Base-by-base conservation (phyloP, 2,888 invertebrate species). In the Sesamia inferens region DNA sequence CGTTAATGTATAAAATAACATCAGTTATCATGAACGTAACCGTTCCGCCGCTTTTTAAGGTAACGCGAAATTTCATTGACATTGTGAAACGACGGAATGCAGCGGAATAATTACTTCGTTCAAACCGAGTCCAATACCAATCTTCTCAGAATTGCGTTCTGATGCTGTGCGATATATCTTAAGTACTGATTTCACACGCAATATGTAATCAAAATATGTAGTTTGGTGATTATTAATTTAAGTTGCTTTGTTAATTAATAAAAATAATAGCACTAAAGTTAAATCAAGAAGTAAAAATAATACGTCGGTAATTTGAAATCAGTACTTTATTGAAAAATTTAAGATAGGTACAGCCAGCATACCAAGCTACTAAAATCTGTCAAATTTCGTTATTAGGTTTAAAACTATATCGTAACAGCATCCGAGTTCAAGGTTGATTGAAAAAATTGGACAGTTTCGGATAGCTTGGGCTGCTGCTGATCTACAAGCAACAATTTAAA, bases 151-250 rank as follows among this genome's bases (percentile, higher is more conserved):
- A 73, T 31, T 76, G 65, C 68, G 64, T 78, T 75, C 68, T 61
- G 59, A 69, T 66, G 85, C 85, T 85, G 85, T 82, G 85, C 85
- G 85, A 72, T 78, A 62, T 54, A 31, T 71, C 24, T 58, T 16
- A 22, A 19, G 14, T 67, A 71, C 66, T 24, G 68, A 76, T 74
- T 76, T 76, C 71, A 74, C 62, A 55, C 59, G 44, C 42, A 47
- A 57, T 59, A 10, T 19, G 14, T 24, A 7, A 7, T 39, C 39
- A 39, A 39, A 39, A 24, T 19, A 2, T 16, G n/a, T n/a, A 55
- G 13, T 39, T 48, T 44, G 19, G 5, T 44, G 11, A 14, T 10
- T 44, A 31, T n/a, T 13, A 24, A 48, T 51, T 24, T 5, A 16
- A 48, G 3, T 22, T 6, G 16, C n/a, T 14, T 24, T 6, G 14